These are phyloP conservation scores for Procambarus clarkii DNA, from an alignment of 1,140 invertebrate genomes.

Conservation along the genomic window DNA sequence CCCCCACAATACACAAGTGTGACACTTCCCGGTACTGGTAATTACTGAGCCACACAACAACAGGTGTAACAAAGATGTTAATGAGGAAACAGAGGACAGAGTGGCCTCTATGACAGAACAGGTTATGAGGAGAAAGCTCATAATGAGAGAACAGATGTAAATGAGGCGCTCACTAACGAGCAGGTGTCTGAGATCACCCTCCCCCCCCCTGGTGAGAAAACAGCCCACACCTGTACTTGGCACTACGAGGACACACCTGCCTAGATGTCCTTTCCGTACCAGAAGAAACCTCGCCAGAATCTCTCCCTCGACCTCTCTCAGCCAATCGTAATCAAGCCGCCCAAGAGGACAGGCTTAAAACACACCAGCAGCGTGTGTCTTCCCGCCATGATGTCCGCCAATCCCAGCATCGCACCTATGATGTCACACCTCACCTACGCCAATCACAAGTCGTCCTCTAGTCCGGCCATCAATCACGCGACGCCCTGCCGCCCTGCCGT, in stretches of 20 bases:
- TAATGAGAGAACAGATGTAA: not conserved
- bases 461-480: slow-evolving; percentile 42
- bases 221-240: not conserved
- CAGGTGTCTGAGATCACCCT: not conserved
- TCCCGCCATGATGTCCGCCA: slow-evolving; percentile 13
- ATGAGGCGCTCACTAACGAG: no score
- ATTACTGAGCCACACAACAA: no score
- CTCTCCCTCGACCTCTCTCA: slow-evolving; percentile 61
- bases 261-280: slow-evolving; percentile 62
- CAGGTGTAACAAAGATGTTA: not conserved
- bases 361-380: slow-evolving; percentile 64
- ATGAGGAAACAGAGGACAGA: not conserved
- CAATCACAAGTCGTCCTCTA: slow-evolving; percentile 62
- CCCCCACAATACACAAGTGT: no score
- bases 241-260: not conserved
- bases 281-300: slow-evolving; percentile 63
- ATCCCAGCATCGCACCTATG: slow-evolving; percentile 1
- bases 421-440: slow-evolving; percentile 42
- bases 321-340: slow-evolving; percentile 48
- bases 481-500: not conserved
- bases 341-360: slow-evolving; percentile 39
- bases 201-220: not conserved
- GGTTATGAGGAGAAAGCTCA: not conserved
- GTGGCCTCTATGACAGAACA: not conserved
- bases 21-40: no score